phyloP scores from a whole-genome alignment of 1,140 invertebrate genomes.

The Neelides sp. region DNA sequence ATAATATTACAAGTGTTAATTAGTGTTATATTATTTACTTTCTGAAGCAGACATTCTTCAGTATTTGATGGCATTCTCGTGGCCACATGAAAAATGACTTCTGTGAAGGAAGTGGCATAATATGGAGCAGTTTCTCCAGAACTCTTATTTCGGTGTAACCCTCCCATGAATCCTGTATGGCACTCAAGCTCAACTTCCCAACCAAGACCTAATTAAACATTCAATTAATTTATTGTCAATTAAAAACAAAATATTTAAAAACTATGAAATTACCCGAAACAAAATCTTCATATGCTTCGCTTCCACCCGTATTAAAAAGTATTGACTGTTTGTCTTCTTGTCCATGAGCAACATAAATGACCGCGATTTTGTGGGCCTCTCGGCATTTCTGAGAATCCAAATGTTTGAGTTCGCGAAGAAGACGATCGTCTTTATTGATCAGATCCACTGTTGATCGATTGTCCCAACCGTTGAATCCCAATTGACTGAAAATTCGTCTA shows the following conservation, averaged over 20 bases:
- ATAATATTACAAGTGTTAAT: background rate
- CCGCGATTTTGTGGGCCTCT: conserved; percentile 97
- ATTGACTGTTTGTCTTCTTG: conserved; percentile 95
- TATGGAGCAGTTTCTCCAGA: conserved; percentile 89
- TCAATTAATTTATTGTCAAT: background rate
- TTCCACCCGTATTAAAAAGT: conserved; percentile 66
- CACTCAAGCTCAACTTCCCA: conserved; percentile 61
- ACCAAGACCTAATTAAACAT: conserved; percentile 41
- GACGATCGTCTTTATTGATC: conserved; percentile 75
- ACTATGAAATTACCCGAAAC: conserved; percentile 56
- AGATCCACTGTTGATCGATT: conserved; percentile 71
- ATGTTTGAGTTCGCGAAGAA: conserved; percentile 81
- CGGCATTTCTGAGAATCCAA: conserved; percentile 72
- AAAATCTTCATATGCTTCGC: conserved; percentile 87
- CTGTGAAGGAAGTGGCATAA: conserved; percentile 81
- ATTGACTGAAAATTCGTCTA: conserved; percentile 72
- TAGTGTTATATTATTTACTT: conserved; percentile 43
- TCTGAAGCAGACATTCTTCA: conserved; percentile 74
- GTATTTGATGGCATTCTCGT: conserved; percentile 83
- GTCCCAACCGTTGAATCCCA: conserved; percentile 81
- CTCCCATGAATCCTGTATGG: conserved; percentile 92
- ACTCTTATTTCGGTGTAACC: conserved; percentile 76
- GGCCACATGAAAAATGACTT: conserved; percentile 82
- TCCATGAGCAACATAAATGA: conserved; percentile 92
- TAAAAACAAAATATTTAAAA: conserved; percentile 6